Conservation (phyloP, 2,113 vertebrate genomes). For the Laticauda colubrina region DNA sequence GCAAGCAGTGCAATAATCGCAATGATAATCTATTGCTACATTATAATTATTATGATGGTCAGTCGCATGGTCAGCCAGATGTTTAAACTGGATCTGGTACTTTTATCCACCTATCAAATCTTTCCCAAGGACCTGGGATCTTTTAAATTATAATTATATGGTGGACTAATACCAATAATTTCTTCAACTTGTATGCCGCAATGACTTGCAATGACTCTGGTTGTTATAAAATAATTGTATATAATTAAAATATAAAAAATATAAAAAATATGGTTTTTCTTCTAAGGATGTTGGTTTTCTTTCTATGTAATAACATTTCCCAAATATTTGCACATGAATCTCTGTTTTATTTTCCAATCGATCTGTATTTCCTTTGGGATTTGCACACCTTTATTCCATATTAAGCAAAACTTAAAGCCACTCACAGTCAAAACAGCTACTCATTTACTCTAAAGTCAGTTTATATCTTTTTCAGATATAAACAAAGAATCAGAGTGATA, state of each 20-base stretch:
- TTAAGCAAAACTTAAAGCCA: constrained; percentile 18
- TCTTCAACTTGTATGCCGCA: background rate
- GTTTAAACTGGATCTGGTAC: background rate
- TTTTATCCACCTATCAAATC: background rate
- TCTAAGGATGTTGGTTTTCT: background rate
- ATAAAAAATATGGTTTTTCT: background rate
- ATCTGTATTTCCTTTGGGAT: constrained; percentile 3
- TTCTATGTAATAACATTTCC: constrained; percentile 7
- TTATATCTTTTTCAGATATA: background rate
- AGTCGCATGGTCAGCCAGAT: background rate
- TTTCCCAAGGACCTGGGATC: background rate
- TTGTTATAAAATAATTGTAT: background rate
- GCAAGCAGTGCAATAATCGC: constrained; percentile 1
- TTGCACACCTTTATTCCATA: background rate
- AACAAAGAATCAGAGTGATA: background rate
- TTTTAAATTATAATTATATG: background rate
- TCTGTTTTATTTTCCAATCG: background rate
- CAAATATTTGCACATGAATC: background rate
- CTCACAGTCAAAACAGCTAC: background rate
- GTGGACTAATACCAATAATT: background rate
- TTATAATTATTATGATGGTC: background rate
- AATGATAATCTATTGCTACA: background rate
- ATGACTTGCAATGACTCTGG: background rate
- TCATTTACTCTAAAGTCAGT: background rate
- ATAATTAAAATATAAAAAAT: background rate